Base-by-base conservation (phyloP, 2,113 vertebrate genomes). In the Poecilia latipinna region DNA sequence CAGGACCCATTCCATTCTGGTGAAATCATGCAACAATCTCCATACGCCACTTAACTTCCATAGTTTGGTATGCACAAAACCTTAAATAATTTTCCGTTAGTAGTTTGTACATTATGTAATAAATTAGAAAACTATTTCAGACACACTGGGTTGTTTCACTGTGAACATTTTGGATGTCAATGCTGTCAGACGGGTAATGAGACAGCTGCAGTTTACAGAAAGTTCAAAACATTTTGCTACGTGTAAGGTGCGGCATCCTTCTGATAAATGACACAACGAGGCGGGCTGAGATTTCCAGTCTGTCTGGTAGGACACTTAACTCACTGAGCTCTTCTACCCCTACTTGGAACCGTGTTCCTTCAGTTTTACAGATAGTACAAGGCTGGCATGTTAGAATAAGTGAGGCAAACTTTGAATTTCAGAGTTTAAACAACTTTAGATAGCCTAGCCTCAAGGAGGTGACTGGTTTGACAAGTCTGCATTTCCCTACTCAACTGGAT, bases 261-360 rank as follows among this genome's bases (percentile, higher is more conserved):
- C 61, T 11, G 39, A 68, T 24, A 2, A 4, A 54, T 83, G 29
- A 85, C 72, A 80, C 42, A 1, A 24, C 66, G 48, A 37, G 54
- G 82, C 84, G 79, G 90, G 90, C 82, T 91, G 90, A 89, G 90
- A 75, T 83, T 89, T 74, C 37, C 69, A 82, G 80, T 91, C 84
- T 88, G 86, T 79, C 87, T 91, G 93, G 90, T 93, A 92, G 92
- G 90, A 84, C 87, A 90, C 90, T 91, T 92, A 92, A 89, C 79
- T 31, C 68, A 22, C 44, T 19, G 1, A 19, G 8, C 72, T 57
- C 64, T 72, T 79, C 77, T 75, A 64, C 75, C 79, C 76, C 79
- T 67, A 8, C 3, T 32, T 7, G 29, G 1, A 5, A 11, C 3
- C 4, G 61, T 4, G 6, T 70, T 71, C 37, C 77, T 54, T 61